A percentile compares a stretch with the other conserved stretches of the same genome.
These are phyloP conservation scores for Enteromius afrohamiltoni DNA, from an alignment of 2,797 vertebrate genomes.

Conservation along the genomic window DNA sequence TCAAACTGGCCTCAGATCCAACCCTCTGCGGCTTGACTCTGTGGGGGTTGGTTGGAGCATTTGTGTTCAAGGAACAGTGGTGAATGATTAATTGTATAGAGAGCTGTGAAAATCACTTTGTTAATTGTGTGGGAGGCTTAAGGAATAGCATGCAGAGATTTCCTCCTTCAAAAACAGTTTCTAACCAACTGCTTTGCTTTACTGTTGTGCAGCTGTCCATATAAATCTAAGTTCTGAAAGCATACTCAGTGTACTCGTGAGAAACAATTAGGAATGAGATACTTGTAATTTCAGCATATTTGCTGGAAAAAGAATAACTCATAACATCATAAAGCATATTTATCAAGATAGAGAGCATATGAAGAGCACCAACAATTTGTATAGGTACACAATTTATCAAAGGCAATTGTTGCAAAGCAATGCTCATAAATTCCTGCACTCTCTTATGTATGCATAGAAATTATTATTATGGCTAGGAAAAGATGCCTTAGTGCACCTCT, in stretches of 20 bases:
- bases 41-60: conserved; percentile 44
- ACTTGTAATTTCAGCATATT: conserved; percentile 56
- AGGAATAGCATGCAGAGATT: conserved; percentile 26
- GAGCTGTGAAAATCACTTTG: conserved; percentile 58
- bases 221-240: conserved; percentile 39
- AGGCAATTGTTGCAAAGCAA: conserved; percentile 56
- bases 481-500: conserved; percentile 24
- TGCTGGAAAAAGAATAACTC: conserved; percentile 61
- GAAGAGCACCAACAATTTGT: conserved; percentile 48
- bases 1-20: conserved; percentile 16
- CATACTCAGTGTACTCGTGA: conserved; percentile 33
- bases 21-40: background rate
- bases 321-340: conserved; percentile 54
- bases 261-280: conserved; percentile 67
- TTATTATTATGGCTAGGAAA: conserved; percentile 65
- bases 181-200: conserved; percentile 37
- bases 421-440: conserved; percentile 67
- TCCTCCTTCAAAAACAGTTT: conserved; percentile 25
- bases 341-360: conserved; percentile 59
- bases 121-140: conserved; percentile 57
- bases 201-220: conserved; percentile 27
- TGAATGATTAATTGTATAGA: conserved; percentile 55
- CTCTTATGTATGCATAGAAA: conserved; percentile 65
- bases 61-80: conserved; percentile 36
- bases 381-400: conserved; percentile 66